Evolutionary conservation across 1,140 invertebrate species (phyloP), one percentile per base, ranked within the genome.

Genomic region (Arctopsyche grandis): DNA sequence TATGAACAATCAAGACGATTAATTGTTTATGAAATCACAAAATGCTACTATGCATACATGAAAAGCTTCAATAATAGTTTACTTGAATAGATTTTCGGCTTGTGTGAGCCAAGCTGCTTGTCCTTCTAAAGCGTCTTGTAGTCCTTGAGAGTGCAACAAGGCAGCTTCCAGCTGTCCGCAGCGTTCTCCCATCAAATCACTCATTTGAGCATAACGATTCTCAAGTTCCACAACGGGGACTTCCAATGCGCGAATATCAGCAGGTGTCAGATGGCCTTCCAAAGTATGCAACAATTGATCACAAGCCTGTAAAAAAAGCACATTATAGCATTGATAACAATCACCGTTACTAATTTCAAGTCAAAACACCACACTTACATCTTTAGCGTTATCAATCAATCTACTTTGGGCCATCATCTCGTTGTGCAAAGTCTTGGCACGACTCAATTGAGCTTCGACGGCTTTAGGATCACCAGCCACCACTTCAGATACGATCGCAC

Each of bases 71-170:
- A 29, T 52, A 46, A 58, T n/a, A 75, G 87, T 90, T 89, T 80
- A 92, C 91, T 96, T 96, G 85, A 95, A 92, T 83, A 93, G 92
- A 81, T 91, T 93, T 84, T 98, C 96, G 9, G 94, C 93, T 81
- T 93, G 92, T 79, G 93, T 93, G 43, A 98, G 87, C 97, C 97
- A 98, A 63, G 90, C 86, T 5, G 95, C 91, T 9, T 98, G 90
- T 71, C 93, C 91, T 83, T 98, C 96, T 0, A 98, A 89, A 9
- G 96, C 95, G 85, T 98, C 96, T 85, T 98, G 95, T 10, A 98
- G 93, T n/a, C 95, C 96, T 87, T 98, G 97, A 73, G 95, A 96
- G 86, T 98, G 95, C 5, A 97, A 92, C 43, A 98, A 88, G 0
- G 96, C 96, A 0, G 94, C 94, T 83, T 98, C 96, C 60, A 99